Evolutionary conservation across 1,140 invertebrate genomes (phyloP).

Genomic region (Drosophila grimshawi): DNA sequence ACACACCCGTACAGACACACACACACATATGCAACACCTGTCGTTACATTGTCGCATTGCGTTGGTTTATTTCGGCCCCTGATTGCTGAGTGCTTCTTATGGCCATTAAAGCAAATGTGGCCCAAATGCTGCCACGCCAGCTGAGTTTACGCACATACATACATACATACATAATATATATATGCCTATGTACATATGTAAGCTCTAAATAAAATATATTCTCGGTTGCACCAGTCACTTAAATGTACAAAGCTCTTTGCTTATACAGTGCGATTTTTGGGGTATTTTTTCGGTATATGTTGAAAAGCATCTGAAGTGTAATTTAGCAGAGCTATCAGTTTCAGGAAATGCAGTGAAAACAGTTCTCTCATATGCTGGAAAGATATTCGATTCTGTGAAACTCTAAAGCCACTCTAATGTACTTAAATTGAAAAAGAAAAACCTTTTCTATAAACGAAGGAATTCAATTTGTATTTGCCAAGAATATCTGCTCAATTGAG

Average conservation of each 20-base stretch:
- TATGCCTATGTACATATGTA: neutral
- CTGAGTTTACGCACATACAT: too few relatives aligned
- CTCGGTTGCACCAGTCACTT: constrained; percentile 15
- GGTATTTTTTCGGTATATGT: too few relatives aligned
- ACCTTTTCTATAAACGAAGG: neutral
- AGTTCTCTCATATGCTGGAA: too few relatives aligned
- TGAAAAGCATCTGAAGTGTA: neutral
- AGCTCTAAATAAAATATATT: constrained; percentile 35
- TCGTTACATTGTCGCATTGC: constrained; percentile 43
- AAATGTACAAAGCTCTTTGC: constrained; percentile 9
- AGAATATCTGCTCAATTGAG: constrained; percentile 8
- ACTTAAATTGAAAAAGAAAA: neutral
- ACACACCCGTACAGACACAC: neutral
- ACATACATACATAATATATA: neutral
- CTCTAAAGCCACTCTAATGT: neutral
- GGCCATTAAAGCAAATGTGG: constrained; percentile 40
- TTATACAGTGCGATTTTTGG: neutral
- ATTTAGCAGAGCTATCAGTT: too few relatives aligned
- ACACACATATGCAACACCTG: constrained; percentile 40
- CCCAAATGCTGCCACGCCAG: constrained; percentile 12
- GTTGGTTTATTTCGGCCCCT: constrained; percentile 5
- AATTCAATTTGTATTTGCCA: constrained; percentile 21
- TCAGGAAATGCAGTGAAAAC: neutral
- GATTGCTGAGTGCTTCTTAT: constrained; percentile 49
- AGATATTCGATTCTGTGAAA: neutral